Evolutionary conservation across 2,888 invertebrate species (phyloP).

Genomic region (Ephialtes manifestator): DNA sequence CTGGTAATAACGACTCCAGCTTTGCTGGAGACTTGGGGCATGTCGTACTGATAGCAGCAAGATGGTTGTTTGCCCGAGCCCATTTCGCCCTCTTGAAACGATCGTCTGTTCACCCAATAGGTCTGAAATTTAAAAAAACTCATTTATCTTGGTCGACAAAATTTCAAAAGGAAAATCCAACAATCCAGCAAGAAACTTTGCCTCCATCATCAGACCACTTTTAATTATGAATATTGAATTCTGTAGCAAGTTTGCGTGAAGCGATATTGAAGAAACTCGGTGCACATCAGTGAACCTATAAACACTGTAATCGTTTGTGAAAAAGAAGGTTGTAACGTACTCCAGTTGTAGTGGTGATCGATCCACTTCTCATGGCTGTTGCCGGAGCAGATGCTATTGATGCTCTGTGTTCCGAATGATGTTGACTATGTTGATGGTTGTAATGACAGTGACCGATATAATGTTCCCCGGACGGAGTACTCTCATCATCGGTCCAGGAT

Average conservation of each 20-base stretch:
- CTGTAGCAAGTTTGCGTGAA: constrained; percentile 6
- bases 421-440: constrained; percentile 63
- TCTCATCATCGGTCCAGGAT: constrained; percentile 74
- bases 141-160: neutral
- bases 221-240: constrained; percentile 15
- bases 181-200: neutral
- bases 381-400: constrained; percentile 80
- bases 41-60: constrained; percentile 78
- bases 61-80: constrained; percentile 73
- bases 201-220: neutral
- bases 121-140: constrained; percentile 82
- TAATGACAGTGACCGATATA: constrained; percentile 57
- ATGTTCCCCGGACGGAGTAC: constrained; percentile 57
- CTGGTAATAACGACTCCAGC: constrained; percentile 97
- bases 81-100: constrained; percentile 85
- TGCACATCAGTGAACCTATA: constrained; percentile 1
- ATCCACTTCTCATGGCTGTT: constrained; percentile 78
- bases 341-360: constrained; percentile 78
- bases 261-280: neutral
- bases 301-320: neutral
- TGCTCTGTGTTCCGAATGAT: constrained; percentile 75
- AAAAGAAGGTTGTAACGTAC: constrained; percentile 70
- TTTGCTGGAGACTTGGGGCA: constrained; percentile 86
- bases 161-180: neutral
- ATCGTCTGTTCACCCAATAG: constrained; percentile 86